phyloP scores from a whole-genome alignment of 2,888 invertebrate genomes.

The Ichneumoninae sp. region DNA sequence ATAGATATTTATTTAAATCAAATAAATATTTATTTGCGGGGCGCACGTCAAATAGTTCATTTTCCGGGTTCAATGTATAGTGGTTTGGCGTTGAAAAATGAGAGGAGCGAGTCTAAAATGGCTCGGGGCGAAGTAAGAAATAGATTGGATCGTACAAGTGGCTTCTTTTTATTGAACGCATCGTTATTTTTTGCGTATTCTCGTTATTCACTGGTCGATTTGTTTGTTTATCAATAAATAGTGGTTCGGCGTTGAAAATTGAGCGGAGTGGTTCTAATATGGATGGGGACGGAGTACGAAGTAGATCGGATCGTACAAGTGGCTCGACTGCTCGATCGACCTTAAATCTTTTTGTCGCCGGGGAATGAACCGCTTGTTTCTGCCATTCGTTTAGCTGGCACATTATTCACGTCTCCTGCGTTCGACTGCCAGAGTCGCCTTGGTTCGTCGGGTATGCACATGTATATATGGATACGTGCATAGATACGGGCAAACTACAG shows the following conservation, averaged over 20 bases:
- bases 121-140: neutral
- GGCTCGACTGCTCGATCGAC: neutral
- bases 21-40: too few relatives aligned
- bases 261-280: neutral
- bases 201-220: neutral
- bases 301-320: neutral
- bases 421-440: constrained; percentile 22
- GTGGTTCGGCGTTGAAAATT: neutral
- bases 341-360: neutral
- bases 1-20: too few relatives aligned
- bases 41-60: too few relatives aligned
- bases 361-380: constrained; percentile 21
- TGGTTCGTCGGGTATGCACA: constrained; percentile 13
- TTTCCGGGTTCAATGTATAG: neutral
- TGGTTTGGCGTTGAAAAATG: neutral
- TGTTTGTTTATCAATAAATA: neutral
- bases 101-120: neutral
- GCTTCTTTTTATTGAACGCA: neutral
- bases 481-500: constrained; percentile 19
- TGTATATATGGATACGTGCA: constrained; percentile 11
- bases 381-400: constrained; percentile 27
- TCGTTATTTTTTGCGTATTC: neutral
- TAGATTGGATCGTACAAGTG: neutral
- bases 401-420: constrained; percentile 49
- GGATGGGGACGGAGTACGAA: neutral